Evolutionary conservation across 2,113 vertebrate genomes (phyloP).

Genomic region (Eudyptes chrysolophus): DNA sequence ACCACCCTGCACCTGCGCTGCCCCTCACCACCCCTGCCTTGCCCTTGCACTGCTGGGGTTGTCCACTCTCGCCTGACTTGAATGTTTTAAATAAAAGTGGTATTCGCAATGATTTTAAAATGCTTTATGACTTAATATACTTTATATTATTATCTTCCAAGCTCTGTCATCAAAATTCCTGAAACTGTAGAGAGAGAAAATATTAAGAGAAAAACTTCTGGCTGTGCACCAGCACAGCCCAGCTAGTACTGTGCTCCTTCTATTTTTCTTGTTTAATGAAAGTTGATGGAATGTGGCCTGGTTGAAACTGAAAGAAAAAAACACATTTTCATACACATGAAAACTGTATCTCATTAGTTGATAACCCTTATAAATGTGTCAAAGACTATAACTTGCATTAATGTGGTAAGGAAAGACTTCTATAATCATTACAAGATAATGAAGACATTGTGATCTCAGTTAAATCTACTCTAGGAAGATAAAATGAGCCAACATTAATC

Average conservation of each 20-base stretch:
- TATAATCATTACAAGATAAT: conserved; percentile 15
- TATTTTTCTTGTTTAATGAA: background rate
- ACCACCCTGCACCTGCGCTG: background rate
- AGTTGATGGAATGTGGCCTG: background rate
- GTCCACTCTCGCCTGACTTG: background rate
- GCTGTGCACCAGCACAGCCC: background rate
- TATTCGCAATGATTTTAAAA: background rate
- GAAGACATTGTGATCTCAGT: background rate
- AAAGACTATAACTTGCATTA: background rate
- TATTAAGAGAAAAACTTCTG: background rate
- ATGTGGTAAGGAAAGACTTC: background rate
- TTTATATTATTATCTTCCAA: background rate
- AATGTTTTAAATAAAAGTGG: background rate
- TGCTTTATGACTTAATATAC: background rate
- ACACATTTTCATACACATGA: background rate
- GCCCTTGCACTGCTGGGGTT: background rate
- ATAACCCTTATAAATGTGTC: background rate
- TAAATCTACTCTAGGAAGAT: conserved; percentile 23
- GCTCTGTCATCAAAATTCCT: background rate
- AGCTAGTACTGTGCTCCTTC: background rate
- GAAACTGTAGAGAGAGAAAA: background rate
- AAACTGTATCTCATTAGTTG: conserved; percentile 17
- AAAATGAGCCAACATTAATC: conserved; percentile 12
- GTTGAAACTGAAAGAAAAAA: background rate
- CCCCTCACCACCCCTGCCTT: background rate